These are phyloP conservation scores for Gila robusta DNA, from an alignment of 2,797 vertebrate species.

Conservation along the genomic window DNA sequence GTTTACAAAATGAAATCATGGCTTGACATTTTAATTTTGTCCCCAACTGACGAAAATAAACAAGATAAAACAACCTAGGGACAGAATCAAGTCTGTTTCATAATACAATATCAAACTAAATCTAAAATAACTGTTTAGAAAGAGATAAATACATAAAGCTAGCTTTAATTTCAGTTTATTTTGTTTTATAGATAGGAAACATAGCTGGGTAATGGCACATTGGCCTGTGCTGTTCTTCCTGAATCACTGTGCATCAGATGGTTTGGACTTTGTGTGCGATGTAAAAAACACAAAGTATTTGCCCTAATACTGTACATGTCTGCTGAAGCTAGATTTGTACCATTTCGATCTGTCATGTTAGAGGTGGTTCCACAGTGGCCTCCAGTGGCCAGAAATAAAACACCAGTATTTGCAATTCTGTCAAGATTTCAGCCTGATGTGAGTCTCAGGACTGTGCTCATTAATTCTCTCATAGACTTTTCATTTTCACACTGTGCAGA, in stretches of 20 bases:
- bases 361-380: slow-evolving; percentile 28
- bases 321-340: not conserved
- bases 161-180: not conserved
- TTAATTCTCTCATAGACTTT: not conserved
- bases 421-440: not conserved
- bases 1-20: not conserved
- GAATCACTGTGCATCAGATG: slow-evolving; percentile 1
- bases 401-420: not conserved
- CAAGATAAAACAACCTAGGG: not conserved
- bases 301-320: too few species aligned
- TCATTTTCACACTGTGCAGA: not conserved
- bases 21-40: not conserved
- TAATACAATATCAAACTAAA: not conserved
- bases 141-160: not conserved
- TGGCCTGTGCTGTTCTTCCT: not conserved
- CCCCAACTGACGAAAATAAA: not conserved
- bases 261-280: not conserved
- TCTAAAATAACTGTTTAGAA: not conserved
- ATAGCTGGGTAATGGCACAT: not conserved
- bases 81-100: not conserved
- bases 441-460: not conserved
- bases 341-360: not conserved
- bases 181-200: not conserved
- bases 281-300: not conserved
- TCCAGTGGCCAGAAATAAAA: slow-evolving; percentile 28